Evolutionary conservation across 2,888 invertebrate species (phyloP).

Genomic region (Agrochola circellaris): DNA sequence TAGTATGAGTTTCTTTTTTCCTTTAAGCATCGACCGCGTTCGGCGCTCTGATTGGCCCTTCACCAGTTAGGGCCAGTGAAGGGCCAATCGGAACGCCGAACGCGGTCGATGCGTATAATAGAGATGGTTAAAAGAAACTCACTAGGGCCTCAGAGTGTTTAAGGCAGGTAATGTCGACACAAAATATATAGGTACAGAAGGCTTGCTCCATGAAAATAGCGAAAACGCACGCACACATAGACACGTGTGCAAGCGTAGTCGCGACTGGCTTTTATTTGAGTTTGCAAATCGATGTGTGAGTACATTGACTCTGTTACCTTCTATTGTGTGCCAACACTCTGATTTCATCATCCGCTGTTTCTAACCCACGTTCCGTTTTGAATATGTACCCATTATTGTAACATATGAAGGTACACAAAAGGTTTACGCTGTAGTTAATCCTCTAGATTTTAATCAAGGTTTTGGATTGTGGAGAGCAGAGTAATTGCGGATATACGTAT

Average conservation of each 20-base stretch:
- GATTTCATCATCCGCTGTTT: slow-evolving; percentile 64
- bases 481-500: slow-evolving; percentile 48
- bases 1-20: no score
- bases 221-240: neutral
- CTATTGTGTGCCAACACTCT: slow-evolving; percentile 51
- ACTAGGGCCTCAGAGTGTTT: no score
- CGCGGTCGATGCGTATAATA: no score
- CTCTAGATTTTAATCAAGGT: slow-evolving; percentile 59
- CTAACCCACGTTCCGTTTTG: slow-evolving; percentile 54
- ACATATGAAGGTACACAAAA: slow-evolving; percentile 52
- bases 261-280: neutral
- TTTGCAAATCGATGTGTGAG: neutral
- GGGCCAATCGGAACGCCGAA: no score
- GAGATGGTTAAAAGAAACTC: no score
- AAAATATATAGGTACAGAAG: no score
- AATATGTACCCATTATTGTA: slow-evolving; percentile 53
- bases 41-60: no score
- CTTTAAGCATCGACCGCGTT: no score
- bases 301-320: slow-evolving; percentile 2
- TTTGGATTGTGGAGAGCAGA: slow-evolving; percentile 47
- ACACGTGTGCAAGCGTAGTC: neutral
- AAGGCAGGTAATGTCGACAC: no score
- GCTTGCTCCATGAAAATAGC: no score
- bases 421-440: slow-evolving; percentile 54
- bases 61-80: no score